Conservation (phyloP, 2,113 vertebrate species). For the Phocoena phocoena region DNA sequence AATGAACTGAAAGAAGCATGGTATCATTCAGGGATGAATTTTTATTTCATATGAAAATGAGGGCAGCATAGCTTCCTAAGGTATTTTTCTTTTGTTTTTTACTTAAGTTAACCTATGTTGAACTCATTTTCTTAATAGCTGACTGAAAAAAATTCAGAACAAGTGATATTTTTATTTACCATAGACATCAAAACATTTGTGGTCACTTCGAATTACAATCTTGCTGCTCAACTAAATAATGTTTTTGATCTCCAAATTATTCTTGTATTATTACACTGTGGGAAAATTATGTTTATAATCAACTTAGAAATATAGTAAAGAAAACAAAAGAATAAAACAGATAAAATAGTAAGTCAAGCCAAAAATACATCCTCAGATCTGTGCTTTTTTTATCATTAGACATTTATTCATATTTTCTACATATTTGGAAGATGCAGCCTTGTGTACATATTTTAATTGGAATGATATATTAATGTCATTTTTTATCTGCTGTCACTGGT, state of each 20-base stretch:
- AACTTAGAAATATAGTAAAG: not conserved
- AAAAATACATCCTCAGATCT: not conserved
- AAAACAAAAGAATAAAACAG: not conserved
- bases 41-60: not conserved
- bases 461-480: not conserved
- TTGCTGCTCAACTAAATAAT: not conserved
- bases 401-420: not conserved
- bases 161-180: not conserved
- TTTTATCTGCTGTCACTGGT: not conserved
- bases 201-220: not conserved
- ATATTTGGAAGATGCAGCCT: not conserved
- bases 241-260: not conserved
- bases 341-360: not conserved
- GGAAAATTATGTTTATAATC: not conserved
- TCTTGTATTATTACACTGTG: not conserved
- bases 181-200: not conserved
- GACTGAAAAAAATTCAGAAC: not conserved
- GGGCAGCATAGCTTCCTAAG: not conserved
- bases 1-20: not conserved
- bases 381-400: not conserved
- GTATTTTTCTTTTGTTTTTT: not conserved
- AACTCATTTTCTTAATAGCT: not conserved
- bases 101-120: not conserved
- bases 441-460: not conserved
- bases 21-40: not conserved